Percentiles rank a stretch among this genome's conserved stretches.
Conservation (phyloP, 1,140 invertebrate species). For the Eupristina koningsbergeri region DNA sequence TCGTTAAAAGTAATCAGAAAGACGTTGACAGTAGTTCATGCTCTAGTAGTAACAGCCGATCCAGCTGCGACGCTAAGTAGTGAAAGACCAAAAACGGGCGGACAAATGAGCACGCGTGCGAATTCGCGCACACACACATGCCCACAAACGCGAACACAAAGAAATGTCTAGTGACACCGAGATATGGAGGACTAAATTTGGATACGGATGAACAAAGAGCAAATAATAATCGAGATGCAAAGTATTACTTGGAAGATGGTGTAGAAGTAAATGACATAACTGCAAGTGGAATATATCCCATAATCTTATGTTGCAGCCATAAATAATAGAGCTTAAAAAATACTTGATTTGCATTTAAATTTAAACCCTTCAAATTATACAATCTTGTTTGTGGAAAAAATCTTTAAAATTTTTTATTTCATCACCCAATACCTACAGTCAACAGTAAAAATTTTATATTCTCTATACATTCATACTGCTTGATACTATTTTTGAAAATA, state of each 20-base stretch:
- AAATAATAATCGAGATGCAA: not conserved
- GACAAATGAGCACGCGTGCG: not conserved
- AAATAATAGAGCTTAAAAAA: not conserved
- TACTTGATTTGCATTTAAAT: not conserved
- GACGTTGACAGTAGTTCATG: conserved; percentile 40
- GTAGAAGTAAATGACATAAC: not conserved
- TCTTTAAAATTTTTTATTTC: too few species aligned
- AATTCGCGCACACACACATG: too few species aligned
- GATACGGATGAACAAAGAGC: not conserved
- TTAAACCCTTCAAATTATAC: not conserved
- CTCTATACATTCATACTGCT: too few species aligned
- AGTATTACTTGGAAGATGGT: conserved; percentile 8
- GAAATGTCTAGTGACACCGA: too few species aligned
- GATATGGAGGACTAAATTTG: not conserved
- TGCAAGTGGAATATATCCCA: not conserved
- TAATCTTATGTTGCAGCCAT: not conserved
- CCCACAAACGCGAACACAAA: not conserved
- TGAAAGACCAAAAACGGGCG: conserved; percentile 11
- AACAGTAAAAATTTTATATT: too few species aligned
- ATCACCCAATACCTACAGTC: too few species aligned
- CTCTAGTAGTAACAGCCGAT: conserved; percentile 35
- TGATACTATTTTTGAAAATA: too few species aligned
- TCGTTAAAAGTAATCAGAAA: conserved; percentile 54
- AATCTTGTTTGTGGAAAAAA: not conserved
- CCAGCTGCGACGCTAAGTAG: conserved; percentile 5